These are phyloP conservation scores for Arrhopalites spinosus DNA, from an alignment of 2,888 invertebrate species.

Conservation along the genomic window DNA sequence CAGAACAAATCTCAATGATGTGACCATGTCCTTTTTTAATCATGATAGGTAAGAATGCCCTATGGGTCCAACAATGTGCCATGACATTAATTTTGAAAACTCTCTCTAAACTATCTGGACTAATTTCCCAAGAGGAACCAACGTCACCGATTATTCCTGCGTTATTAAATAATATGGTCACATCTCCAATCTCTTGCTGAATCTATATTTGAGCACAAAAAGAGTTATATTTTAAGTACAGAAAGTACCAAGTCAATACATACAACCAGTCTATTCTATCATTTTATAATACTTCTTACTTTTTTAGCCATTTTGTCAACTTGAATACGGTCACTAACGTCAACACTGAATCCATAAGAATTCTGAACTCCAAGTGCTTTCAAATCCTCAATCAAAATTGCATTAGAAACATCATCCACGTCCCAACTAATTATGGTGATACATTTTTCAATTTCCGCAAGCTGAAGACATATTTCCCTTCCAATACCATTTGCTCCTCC, in stretches of 20 bases:
- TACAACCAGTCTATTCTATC: background rate
- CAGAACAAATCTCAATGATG: constrained; percentile 18
- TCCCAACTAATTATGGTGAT: constrained; percentile 25
- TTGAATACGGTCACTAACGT: constrained; percentile 5
- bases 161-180: constrained; percentile 30
- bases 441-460: background rate
- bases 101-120: background rate
- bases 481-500: constrained; percentile 33
- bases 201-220: constrained; percentile 6
- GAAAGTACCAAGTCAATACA: background rate
- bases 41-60: constrained; percentile 20
- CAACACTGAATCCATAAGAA: background rate
- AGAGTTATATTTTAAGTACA: background rate
- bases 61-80: constrained; percentile 17
- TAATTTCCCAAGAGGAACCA: background rate
- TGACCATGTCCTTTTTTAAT: constrained; percentile 6
- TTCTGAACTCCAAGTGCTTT: background rate
- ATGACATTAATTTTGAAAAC: constrained; percentile 13
- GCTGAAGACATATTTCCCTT: constrained; percentile 15
- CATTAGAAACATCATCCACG: background rate
- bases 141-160: constrained; percentile 21
- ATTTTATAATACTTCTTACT: background rate
- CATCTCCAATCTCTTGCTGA: constrained; percentile 10
- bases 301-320: constrained; percentile 7
- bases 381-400: background rate